Evolutionary conservation across 1,140 invertebrate species (phyloP).

Genomic region (Lordiphosa mommai): DNA sequence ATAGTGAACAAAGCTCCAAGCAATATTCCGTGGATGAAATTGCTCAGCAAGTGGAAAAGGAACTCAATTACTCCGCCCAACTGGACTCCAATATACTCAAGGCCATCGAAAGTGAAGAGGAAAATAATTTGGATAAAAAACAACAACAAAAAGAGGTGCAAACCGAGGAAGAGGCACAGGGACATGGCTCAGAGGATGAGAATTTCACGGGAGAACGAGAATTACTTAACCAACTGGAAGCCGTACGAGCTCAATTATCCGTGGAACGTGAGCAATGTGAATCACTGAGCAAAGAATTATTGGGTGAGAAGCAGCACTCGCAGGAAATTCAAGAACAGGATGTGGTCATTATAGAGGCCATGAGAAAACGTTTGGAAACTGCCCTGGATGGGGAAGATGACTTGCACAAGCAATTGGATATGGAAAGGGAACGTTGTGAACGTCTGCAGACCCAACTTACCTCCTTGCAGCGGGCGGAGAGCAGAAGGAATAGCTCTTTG

Average conservation of each 20-base stretch:
- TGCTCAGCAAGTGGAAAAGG: conserved; percentile 81
- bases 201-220: conserved; percentile 73
- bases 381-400: conserved; percentile 83
- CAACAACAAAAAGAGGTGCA: conserved; percentile 77
- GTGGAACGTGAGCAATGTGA: conserved; percentile 79
- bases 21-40: conserved; percentile 82
- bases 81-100: conserved; percentile 82
- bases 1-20: conserved; percentile 64
- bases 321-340: conserved; percentile 82
- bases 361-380: conserved; percentile 83
- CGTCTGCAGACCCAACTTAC: conserved; percentile 80
- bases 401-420: conserved; percentile 82
- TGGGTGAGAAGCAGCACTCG: conserved; percentile 80
- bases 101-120: conserved; percentile 81
- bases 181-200: conserved; percentile 67
- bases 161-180: conserved; percentile 41
- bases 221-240: conserved; percentile 68
- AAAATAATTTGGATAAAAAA: conserved; percentile 80
- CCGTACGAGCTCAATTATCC: conserved; percentile 79
- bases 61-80: conserved; percentile 82
- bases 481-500: conserved; percentile 56
- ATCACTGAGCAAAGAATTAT: conserved; percentile 80
- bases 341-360: conserved; percentile 83
- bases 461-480: conserved; percentile 63
- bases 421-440: conserved; percentile 81